These are phyloP conservation scores for Lonchura striata DNA, from an alignment of 2,113 vertebrate species.

Conservation along the genomic window DNA sequence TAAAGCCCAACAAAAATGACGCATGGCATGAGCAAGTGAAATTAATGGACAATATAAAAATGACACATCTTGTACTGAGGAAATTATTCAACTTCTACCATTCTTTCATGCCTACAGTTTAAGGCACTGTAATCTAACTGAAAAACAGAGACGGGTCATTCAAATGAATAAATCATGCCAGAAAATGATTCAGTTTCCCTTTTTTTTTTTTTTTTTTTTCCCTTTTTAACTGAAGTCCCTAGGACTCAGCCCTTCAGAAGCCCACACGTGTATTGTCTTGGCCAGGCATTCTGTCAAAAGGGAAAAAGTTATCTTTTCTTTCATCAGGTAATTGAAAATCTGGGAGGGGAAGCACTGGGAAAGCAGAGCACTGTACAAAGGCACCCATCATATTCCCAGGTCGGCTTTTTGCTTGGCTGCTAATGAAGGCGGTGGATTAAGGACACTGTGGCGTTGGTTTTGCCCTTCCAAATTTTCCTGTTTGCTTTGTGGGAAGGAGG, in stretches of 20 bases:
- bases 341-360: background rate
- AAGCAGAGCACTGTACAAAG: background rate
- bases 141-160: constrained; percentile 39
- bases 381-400: background rate
- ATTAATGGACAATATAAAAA: constrained; percentile 58
- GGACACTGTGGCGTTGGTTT: background rate
- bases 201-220: background rate
- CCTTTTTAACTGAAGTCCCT: background rate
- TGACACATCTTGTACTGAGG: constrained; percentile 30
- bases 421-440: background rate
- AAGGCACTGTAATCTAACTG: constrained; percentile 9
- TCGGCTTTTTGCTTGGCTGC: background rate
- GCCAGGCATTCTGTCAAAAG: background rate
- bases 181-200: constrained; percentile 69
- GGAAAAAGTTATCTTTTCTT: background rate
- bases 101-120: constrained; percentile 36
- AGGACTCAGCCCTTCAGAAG: background rate
- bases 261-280: background rate
- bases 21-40: background rate
- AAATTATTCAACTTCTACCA: constrained; percentile 66
- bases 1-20: constrained; percentile 12
- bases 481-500: background rate
- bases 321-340: constrained; percentile 34
- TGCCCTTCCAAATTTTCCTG: background rate
- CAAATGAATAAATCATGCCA: constrained; percentile 53